A percentile compares a stretch with the other conserved stretches of the same genome.
Conservation (phyloP, 2,888 invertebrate species). For the Drosophila percnosoma region DNA sequence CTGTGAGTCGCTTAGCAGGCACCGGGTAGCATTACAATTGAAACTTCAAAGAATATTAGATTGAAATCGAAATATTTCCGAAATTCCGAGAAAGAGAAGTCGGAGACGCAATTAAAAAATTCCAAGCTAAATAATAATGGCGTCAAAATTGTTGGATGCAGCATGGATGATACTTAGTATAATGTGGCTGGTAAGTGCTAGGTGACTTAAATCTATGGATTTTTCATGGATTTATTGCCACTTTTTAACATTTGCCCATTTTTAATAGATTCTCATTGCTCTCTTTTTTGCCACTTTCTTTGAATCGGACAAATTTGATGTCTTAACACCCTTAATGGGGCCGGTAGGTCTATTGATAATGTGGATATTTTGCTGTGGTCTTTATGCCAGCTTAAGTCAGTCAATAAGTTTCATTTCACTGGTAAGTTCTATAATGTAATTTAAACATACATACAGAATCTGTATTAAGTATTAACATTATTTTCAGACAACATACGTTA, state of each 20-base stretch:
- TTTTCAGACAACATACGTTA: conserved; percentile 3
- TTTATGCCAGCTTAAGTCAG: background rate
- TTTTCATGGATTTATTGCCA: background rate
- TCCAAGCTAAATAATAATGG: background rate
- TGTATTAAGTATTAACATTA: too few species aligned
- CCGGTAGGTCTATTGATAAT: background rate
- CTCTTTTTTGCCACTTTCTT: background rate
- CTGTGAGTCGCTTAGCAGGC: background rate
- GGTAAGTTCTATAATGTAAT: background rate
- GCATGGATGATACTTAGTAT: background rate
- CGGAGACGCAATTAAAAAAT: background rate
- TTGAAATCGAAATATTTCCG: background rate
- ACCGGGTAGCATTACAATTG: background rate
- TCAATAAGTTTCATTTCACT: background rate
- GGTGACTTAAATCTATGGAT: too few species aligned
- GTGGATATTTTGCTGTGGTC: background rate
- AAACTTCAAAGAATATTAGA: background rate
- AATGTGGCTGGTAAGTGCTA: conserved; percentile 1
- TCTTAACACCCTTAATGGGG: background rate
- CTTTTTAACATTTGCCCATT: background rate
- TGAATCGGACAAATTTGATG: conserved; percentile 1
- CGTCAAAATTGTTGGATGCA: background rate
- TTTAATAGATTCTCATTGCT: background rate
- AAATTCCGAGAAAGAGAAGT: background rate
- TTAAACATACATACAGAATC: background rate